phyloP scores from a whole-genome alignment of 2,888 invertebrate species.

The Epistrophe grossulariae region DNA sequence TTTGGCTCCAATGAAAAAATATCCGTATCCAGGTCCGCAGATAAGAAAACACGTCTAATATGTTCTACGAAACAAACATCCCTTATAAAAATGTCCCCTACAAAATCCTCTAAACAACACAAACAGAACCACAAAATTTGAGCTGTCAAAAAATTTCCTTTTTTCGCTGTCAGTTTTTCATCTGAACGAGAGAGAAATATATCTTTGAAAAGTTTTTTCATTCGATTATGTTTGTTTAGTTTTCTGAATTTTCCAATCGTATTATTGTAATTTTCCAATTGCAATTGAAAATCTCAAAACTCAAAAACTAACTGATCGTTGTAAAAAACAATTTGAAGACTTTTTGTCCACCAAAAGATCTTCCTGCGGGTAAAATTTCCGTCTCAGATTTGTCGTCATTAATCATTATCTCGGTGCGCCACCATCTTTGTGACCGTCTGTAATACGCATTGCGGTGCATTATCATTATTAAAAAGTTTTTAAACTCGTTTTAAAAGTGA shows the following conservation, averaged over 20 bases:
- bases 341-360: constrained; percentile 21
- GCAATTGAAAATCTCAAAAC: constrained; percentile 31
- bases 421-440: constrained; percentile 67
- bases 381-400: constrained; percentile 17
- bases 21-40: too few relatives aligned
- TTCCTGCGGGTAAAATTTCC: constrained; percentile 21
- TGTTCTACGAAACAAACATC: neutral
- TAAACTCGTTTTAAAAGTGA: constrained; percentile 37
- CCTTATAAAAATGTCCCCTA: neutral
- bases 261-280: constrained; percentile 63
- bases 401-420: constrained; percentile 61
- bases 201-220: constrained; percentile 51
- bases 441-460: constrained; percentile 74
- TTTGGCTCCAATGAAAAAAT: too few relatives aligned
- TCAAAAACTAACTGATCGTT: constrained; percentile 20
- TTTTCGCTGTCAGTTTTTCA: constrained; percentile 57
- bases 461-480: constrained; percentile 27
- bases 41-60: too few relatives aligned
- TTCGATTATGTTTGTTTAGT: constrained; percentile 74
- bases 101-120: neutral
- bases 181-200: constrained; percentile 49
- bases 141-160: constrained; percentile 57
- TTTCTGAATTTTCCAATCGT: constrained; percentile 65
- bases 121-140: neutral
- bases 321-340: neutral